Percentiles rank a stretch among this genome's conserved stretches.
phyloP scores from a whole-genome alignment of 2,888 invertebrate genomes.

The Megastigmus dorsalis region DNA sequence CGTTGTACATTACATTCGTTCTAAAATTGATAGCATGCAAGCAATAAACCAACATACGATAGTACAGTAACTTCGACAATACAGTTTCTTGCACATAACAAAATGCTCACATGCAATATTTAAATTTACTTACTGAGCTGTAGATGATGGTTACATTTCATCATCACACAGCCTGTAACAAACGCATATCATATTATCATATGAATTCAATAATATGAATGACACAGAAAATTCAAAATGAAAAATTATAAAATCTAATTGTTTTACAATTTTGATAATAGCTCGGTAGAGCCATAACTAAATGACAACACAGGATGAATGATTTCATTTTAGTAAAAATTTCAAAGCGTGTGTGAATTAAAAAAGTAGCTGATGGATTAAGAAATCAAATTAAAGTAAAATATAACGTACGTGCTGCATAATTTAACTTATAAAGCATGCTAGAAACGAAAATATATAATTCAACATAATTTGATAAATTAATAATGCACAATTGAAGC shows the following conservation, averaged over 20 bases:
- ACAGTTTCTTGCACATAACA: constrained; percentile 23
- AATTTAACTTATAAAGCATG: constrained; percentile 27
- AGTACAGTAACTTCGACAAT: neutral
- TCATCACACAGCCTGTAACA: constrained; percentile 75
- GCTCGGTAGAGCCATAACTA: no score
- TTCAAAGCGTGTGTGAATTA: neutral
- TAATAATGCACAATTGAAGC: no score
- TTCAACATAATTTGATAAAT: neutral
- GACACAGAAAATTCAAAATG: constrained; percentile 19
- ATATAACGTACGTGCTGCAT: constrained; percentile 28
- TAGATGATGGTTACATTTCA: constrained; percentile 74
- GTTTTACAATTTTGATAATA: no score
- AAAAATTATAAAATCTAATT: neutral
- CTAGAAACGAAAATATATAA: neutral
- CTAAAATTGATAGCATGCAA: neutral
- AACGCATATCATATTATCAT: constrained; percentile 61
- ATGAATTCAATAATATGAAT: constrained; percentile 23
- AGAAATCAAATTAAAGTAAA: constrained; percentile 15
- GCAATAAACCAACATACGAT: neutral
- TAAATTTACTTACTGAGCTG: constrained; percentile 71
- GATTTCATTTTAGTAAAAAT: constrained; percentile 10
- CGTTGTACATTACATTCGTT: no score
- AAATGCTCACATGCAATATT: constrained; percentile 61
- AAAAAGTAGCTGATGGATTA: constrained; percentile 7
- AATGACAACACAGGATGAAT: no score